Evolutionary conservation across 2,797 vertebrate genomes (phyloP).

Genomic region (Fistularia tabacaria): DNA sequence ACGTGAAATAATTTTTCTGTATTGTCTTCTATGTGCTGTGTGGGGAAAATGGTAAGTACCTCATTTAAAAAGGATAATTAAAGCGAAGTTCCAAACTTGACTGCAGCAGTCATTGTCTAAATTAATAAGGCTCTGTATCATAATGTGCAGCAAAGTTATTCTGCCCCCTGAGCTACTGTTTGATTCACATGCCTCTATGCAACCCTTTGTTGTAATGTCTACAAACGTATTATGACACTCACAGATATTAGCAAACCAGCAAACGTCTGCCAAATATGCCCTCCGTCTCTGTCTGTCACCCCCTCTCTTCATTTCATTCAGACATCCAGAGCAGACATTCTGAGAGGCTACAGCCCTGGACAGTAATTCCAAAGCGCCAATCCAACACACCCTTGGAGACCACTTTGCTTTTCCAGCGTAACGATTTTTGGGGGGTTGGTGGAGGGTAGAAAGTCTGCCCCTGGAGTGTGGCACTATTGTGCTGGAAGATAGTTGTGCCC

Average conservation of each 20-base stretch:
- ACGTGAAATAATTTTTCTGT: constrained; percentile 47
- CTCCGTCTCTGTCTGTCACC: constrained; percentile 11
- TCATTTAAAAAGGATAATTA: constrained; percentile 63
- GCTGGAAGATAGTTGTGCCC: constrained; percentile 22
- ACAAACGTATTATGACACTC: constrained; percentile 31
- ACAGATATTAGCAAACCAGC: constrained; percentile 19
- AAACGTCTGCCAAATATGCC: constrained; percentile 17
- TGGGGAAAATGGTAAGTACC: constrained; percentile 38
- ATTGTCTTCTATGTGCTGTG: constrained; percentile 45
- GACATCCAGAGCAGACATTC: constrained; percentile 15
- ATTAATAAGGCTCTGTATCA: constrained; percentile 37
- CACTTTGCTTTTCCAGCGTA: constrained; percentile 13
- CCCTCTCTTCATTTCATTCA: constrained; percentile 15
- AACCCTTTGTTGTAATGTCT: constrained; percentile 12
- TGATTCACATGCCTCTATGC: constrained; percentile 16
- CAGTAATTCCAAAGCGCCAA: constrained; percentile 39
- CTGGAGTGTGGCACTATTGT: constrained; percentile 40
- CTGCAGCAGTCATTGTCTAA: constrained; percentile 37
- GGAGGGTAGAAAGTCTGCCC: not conserved
- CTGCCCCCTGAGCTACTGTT: constrained; percentile 8
- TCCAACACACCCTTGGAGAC: constrained; percentile 40
- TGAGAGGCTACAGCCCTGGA: constrained; percentile 19
- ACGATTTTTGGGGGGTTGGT: not conserved
- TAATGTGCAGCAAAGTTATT: constrained; percentile 29
- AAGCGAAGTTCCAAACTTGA: constrained; percentile 52